phyloP scores from a whole-genome alignment of 2,797 vertebrate species.

The Gorsachius magnificus region DNA sequence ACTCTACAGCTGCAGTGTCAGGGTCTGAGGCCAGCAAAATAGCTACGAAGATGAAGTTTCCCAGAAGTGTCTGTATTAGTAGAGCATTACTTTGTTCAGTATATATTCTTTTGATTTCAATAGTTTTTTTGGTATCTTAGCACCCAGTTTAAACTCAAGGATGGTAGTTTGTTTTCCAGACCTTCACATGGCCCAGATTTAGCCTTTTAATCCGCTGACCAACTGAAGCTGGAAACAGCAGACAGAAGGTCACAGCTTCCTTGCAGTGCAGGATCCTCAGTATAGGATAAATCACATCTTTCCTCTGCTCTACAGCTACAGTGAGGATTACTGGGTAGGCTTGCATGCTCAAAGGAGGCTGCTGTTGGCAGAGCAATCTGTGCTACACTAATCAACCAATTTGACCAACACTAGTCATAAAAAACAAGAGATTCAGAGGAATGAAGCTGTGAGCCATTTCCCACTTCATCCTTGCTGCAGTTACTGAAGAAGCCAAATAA shows the following conservation, averaged over 20 bases:
- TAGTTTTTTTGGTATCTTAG: not conserved
- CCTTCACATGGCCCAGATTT: not conserved
- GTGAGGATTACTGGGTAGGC: not conserved
- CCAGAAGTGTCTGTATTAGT: not conserved
- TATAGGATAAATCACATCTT: not conserved
- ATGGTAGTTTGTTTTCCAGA: not conserved
- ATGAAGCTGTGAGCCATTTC: not conserved
- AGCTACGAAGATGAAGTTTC: conserved; percentile 5
- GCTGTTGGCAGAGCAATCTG: not conserved
- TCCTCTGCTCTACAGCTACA: not conserved
- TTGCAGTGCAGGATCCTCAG: not conserved
- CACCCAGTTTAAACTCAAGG: not conserved
- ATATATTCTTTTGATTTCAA: not conserved
- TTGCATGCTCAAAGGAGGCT: not conserved
- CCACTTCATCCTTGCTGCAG: not conserved
- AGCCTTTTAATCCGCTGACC: conserved; percentile 26
- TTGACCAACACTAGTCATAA: not conserved
- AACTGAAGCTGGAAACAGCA: not conserved
- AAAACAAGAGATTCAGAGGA: not conserved
- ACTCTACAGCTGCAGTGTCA: not conserved
- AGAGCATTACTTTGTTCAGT: not conserved
- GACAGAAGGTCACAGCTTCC: not conserved
- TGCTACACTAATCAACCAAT: not conserved
- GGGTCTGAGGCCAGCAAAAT: not conserved
- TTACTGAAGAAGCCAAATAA: not conserved